Percentiles rank a stretch among this genome's conserved stretches.
Conservation (phyloP, 1,140 invertebrate genomes). For the Druon quercuslanigerum region DNA sequence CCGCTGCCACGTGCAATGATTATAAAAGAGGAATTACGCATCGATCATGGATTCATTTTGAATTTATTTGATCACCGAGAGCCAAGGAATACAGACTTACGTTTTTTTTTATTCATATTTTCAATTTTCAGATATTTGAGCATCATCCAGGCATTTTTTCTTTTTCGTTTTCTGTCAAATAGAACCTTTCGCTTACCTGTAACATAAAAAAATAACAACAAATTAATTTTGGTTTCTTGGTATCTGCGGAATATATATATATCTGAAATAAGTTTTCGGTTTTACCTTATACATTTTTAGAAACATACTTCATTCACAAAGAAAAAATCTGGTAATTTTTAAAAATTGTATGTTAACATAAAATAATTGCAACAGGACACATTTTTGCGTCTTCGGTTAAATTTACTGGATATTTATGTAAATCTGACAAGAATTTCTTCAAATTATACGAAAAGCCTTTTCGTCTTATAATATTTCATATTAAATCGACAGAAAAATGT, state of each 20-base stretch:
- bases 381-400: no score
- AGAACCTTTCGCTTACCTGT: constrained; percentile 61
- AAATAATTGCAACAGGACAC: no score
- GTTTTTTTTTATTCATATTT: background rate
- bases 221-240: background rate
- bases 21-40: background rate
- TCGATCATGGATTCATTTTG: background rate
- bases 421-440: no score
- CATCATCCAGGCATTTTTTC: background rate
- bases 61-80: background rate
- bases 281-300: no score
- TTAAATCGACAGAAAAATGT: no score
- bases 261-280: no score
- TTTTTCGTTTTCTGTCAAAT: background rate
- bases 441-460: no score
- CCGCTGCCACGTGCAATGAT: constrained; percentile 27
- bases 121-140: background rate
- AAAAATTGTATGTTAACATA: no score
- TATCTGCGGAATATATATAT: background rate
- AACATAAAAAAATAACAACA: constrained; percentile 60
- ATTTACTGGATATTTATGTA: no score
- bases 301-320: no score
- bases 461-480: no score
- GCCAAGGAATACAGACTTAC: background rate
- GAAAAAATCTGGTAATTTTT: no score